Evolutionary conservation across 2,888 invertebrate genomes (phyloP), one percentile per base, ranked within the genome.

Genomic region (Platycnemis pennipes): DNA sequence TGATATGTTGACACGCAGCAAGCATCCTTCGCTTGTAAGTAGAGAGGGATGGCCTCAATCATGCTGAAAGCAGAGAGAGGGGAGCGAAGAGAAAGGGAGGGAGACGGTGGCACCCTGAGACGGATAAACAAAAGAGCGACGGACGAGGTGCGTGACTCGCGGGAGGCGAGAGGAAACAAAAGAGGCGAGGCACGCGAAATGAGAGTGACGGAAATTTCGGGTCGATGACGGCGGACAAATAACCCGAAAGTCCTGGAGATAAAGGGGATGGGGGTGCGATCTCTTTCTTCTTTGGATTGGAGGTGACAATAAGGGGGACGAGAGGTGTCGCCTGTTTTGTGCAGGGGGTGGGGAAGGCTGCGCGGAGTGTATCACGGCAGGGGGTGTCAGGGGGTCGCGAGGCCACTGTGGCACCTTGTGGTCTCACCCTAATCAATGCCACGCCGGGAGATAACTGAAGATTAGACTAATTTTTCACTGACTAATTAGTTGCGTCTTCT

Each of bases 401-500:
- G n/a, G n/a, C 31, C 37, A 13, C 37, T 19, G 31, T n/a, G n/a
- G 22, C 37, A 26, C 77, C 37, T 77, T 77, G n/a, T n/a, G n/a
- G 22, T 77, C n/a, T 77, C 37, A 31, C 77, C 13, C 77, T 26
- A 31, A 77, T 31, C 77, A 26, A n/a, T 77, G 49, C 77, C 77
- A 3, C 37, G 77, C 77, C 31, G 37, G n/a, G 13, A 11, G 49
- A 37, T 13, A 77, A 8, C 19, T 16, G 86, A 22, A 42, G 7
- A 44, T 13, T 42, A 42, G 42, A 44, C 86, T 42, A 86, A 86
- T 86, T 44, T 86, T 86, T 86, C 44, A 86, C 37, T 13, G 44
- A n/a, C 42, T 86, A 86, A 86, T 86, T 86, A 44, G 86, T 86
- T 86, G 86, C 86, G 44, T 86, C 86, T 42, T 86, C 42, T 42